These are phyloP conservation scores for Macrotis lagotis DNA, from an alignment of 2,113 vertebrate genomes.

Conservation along the genomic window DNA sequence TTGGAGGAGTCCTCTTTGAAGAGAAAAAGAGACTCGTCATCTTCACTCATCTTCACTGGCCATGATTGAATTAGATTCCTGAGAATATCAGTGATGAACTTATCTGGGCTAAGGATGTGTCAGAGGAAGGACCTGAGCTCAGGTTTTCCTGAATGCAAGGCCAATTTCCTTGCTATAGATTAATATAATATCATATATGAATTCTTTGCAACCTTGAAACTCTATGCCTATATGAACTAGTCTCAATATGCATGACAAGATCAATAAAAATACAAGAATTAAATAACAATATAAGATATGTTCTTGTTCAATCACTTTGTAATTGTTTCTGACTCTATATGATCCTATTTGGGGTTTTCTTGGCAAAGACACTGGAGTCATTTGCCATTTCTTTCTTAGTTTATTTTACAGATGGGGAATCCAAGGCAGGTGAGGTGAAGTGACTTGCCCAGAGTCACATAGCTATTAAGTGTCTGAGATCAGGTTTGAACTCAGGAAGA, in stretches of 20 bases:
- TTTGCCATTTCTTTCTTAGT: no score
- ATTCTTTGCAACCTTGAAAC: constrained; percentile 3
- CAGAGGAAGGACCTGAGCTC: background rate
- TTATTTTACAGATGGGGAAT: no score
- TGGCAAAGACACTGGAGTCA: no score
- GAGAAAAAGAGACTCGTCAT: no score
- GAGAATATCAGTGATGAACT: no score
- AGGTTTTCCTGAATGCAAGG: background rate
- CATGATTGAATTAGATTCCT: background rate
- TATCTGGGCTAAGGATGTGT: background rate
- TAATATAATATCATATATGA: background rate
- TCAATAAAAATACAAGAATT: background rate
- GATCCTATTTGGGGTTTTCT: no score
- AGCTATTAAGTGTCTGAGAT: background rate
- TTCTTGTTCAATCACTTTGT: background rate
- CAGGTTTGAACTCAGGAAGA: background rate
- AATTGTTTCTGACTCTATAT: no score
- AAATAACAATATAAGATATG: background rate
- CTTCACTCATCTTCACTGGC: no score
- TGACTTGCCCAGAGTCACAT: background rate
- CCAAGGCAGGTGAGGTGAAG: no score
- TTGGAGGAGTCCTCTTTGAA: no score
- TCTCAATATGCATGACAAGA: background rate
- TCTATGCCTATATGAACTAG: constrained; percentile 3
- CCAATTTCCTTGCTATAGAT: background rate